A percentile compares a stretch with the other conserved stretches of the same genome.
Evolutionary conservation across 2,888 invertebrate species (phyloP).

Genomic region (Pharmacophagus antenor): DNA sequence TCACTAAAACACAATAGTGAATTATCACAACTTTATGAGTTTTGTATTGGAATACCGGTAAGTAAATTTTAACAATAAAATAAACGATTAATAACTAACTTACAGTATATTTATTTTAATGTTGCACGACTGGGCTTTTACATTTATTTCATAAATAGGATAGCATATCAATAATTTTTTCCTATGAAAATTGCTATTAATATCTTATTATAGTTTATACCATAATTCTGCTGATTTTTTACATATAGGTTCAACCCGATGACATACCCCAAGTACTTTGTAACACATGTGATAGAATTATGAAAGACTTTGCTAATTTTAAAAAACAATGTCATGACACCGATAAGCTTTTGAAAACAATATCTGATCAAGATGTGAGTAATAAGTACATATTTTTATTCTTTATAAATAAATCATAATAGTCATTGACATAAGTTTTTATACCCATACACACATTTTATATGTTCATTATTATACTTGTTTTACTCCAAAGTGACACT

Average conservation of each 20-base stretch:
- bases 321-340: conserved; percentile 48
- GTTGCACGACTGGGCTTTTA: no score
- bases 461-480: neutral
- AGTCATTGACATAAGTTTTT: no score
- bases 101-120: no score
- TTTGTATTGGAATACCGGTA: conserved; percentile 51
- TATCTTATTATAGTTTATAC: neutral
- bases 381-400: no score
- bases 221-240: neutral
- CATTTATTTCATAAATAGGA: neutral
- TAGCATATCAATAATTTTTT: neutral
- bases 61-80: conserved; percentile 35
- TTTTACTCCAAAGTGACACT: neutral
- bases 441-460: no score
- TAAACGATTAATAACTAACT: neutral
- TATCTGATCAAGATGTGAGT: conserved; percentile 1
- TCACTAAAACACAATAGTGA: conserved; percentile 37
- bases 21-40: conserved; percentile 44
- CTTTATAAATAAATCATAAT: no score
- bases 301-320: conserved; percentile 44
- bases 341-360: conserved; percentile 46
- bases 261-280: conserved; percentile 32
- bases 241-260: conserved; percentile 13
- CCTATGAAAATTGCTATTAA: neutral
- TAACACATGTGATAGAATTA: conserved; percentile 40